Evolutionary conservation across 1,140 invertebrate species (phyloP).

Genomic region (Sinella curviseta): DNA sequence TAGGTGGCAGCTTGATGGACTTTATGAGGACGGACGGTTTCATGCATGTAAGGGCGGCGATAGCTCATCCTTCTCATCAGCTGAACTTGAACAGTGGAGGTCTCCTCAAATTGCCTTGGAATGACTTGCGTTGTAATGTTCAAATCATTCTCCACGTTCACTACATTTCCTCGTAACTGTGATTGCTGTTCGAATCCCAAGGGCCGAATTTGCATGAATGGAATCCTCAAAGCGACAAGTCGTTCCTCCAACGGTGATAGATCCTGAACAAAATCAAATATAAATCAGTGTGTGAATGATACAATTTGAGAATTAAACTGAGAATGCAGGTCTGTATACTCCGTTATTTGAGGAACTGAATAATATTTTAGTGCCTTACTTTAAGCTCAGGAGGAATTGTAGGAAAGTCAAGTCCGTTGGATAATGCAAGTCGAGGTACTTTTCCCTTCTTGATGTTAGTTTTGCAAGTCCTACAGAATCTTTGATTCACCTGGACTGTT

Average conservation of each 20-base stretch:
- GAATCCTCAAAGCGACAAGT: constrained; percentile 31
- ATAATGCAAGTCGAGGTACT: constrained; percentile 29
- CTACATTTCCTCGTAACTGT: constrained; percentile 32
- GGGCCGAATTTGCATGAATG: constrained; percentile 39
- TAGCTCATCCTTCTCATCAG: constrained; percentile 34
- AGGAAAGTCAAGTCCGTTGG: constrained; percentile 38
- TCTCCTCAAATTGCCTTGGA: constrained; percentile 38
- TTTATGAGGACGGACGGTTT: constrained; percentile 31
- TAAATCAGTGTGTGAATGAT: background rate
- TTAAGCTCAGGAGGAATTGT: constrained; percentile 21
- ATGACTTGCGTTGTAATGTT: constrained; percentile 12
- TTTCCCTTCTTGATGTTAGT: background rate
- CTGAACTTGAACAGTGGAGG: constrained; percentile 35
- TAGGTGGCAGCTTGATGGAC: constrained; percentile 34
- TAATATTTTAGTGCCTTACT: too few species aligned
- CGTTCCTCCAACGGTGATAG: constrained; percentile 15
- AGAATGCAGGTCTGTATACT: too few species aligned
- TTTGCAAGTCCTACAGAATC: background rate
- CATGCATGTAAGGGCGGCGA: constrained; percentile 33
- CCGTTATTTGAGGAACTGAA: too few species aligned
- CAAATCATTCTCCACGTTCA: constrained; percentile 37
- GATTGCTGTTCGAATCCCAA: constrained; percentile 27
- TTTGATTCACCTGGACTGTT: background rate
- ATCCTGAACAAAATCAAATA: background rate
- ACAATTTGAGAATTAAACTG: background rate